Evolutionary conservation across 2,888 invertebrate genomes (phyloP), one percentile per base, ranked within the genome.

Genomic region (Odontocolon sp.): DNA sequence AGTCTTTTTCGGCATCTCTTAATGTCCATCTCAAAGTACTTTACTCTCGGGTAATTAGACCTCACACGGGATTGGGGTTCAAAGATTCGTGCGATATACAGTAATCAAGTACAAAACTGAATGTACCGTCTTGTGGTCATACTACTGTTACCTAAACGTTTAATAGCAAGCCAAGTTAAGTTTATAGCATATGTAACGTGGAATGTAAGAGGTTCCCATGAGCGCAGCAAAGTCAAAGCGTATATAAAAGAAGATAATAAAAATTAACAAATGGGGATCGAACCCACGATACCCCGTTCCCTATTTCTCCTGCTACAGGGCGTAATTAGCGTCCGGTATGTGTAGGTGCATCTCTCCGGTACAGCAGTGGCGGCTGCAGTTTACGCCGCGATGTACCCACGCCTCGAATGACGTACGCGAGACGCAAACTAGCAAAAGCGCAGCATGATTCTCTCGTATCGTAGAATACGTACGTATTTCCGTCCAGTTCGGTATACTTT

Each of bases 291-390:
- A 38, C 52, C 63, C 26, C 47, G 31, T 23, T 33, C n/a, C 16
- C 26, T 68, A 61, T 69, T 31, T 50, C 56, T 47, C 38, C 45
- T 66, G 64, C 47, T 72, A 77, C 76, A 69, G 70, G 77, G 63
- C 70, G 79, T 79, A 79, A 77, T 77, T 77, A 79, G 69, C 67
- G 42, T 54, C 59, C 69, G 56, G 73, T 67, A 61, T 67, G 67
- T 61, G 59, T 77, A 73, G 79, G 77, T 77, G 79, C 77, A 70
- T 79, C 79, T 73, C 66, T 70, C 72, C n/a, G n/a, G n/a, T n/a
- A n/a, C n/a, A n/a, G 66, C 61, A 52, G 57, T 40, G 40, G 16
- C 45, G 18, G 33, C 64, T 23, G 59, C 47, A 11, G 36, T 26
- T 18, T 45, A 8, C 23, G n/a, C 4, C 14, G 42, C 21, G 56